These are phyloP conservation scores for Euwallacea fornicatus DNA, from an alignment of 1,140 invertebrate genomes.

Conservation along the genomic window DNA sequence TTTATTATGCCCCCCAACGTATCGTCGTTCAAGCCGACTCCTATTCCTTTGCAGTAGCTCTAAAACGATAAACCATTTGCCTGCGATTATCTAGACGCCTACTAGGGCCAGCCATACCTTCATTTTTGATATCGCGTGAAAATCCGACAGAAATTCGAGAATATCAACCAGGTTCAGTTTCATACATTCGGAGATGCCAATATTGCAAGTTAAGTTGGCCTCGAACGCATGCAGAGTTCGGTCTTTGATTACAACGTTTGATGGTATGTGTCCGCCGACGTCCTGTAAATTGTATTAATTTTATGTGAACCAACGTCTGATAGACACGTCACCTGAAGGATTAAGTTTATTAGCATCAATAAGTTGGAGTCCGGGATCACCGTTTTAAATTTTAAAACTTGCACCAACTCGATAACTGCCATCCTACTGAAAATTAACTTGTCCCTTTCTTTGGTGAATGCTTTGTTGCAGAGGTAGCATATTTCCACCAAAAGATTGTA, in stretches of 20 bases:
- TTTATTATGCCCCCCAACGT: slow-evolving; percentile 94
- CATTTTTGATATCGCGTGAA: slow-evolving; percentile 94
- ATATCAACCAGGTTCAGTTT: slow-evolving; percentile 90
- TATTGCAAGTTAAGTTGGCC: slow-evolving; percentile 65
- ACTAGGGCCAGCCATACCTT: slow-evolving; percentile 66
- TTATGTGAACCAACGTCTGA: not conserved
- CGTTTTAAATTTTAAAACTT: slow-evolving; percentile 93
- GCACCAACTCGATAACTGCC: slow-evolving; percentile 90
- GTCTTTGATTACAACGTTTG: slow-evolving; percentile 51
- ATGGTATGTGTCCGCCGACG: slow-evolving; percentile 60
- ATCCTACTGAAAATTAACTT: slow-evolving; percentile 88
- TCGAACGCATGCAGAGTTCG: slow-evolving; percentile 52
- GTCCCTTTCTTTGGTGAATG: slow-evolving; percentile 89
- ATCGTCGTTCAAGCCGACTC: slow-evolving; percentile 88
- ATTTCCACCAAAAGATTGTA: slow-evolving; percentile 86
- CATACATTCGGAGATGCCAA: slow-evolving; percentile 91
- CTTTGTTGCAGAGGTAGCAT: slow-evolving; percentile 85
- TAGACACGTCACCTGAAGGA: slow-evolving; percentile 67
- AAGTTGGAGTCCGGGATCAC: slow-evolving; percentile 93
- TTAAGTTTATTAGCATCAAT: slow-evolving; percentile 85
- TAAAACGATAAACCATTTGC: slow-evolving; percentile 51
- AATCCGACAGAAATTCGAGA: slow-evolving; percentile 93
- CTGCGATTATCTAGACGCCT: not conserved
- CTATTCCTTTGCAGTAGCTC: slow-evolving; percentile 78
- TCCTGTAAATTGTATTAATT: slow-evolving; percentile 59